Base-by-base conservation (phyloP, 2,797 vertebrate genomes). In the Natrix natrix region DNA sequence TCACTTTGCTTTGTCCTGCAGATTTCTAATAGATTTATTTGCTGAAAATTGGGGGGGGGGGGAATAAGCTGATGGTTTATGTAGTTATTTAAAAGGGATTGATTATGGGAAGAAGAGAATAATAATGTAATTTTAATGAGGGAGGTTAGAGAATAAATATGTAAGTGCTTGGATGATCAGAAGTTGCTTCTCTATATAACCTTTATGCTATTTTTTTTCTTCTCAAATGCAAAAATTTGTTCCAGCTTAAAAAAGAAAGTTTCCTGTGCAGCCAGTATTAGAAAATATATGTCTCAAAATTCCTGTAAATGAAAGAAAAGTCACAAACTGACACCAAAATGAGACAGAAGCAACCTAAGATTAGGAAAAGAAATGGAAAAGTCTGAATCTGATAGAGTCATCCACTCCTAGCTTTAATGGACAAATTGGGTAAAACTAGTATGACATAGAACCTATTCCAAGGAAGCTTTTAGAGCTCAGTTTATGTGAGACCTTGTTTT, bases 401-500 rank as follows among this genome's bases (percentile, higher is more conserved):
- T 57, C 66, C 54, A 17, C 37, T 56, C 8, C 20, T 59, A 28
- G 93, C 94, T 91, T 61, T 93, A 95, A 95, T 97, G 96, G 96
- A 93, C 93, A 97, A 96, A 97, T 97, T 95, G 97, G 96, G 91
- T 95, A 96, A 93, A 94, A 93, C 93, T 97, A 96, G 97, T 97
- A 95, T 93, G 92, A 96, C 97, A 96, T 86, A 97, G 97, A 98
- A 97, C 97, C 97, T 56, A 0, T 93, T 97, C 93, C 97, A 96
- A 92, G 94, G 93, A 89, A 89, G 97, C 96, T 95, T 95, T 96
- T 97, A 96, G 97, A 98, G 97, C 96, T 97, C 94, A 7, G 94
- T 95, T 97, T 97, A 97, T 97, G 90, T 94, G 94, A 97, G 97
- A 97, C 96, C 97, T 98, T 96, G 97, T 97, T 96, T 98, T 97